A percentile compares a stretch with the other conserved stretches of the same genome.
phyloP scores from a whole-genome alignment of 2,113 vertebrate species.

The Ptyas mucosa region DNA sequence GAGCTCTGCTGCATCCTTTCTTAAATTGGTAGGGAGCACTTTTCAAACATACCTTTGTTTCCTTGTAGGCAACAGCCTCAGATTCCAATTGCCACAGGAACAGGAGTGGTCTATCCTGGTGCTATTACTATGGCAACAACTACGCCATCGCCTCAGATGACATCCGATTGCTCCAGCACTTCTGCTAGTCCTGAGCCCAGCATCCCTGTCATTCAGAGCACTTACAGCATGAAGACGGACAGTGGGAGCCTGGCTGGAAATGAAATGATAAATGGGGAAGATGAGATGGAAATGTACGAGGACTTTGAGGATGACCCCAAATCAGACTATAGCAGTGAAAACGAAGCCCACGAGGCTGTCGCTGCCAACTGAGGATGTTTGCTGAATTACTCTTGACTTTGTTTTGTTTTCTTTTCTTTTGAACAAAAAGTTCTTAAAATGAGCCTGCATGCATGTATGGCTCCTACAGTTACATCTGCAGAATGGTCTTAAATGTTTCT shows the following conservation, averaged over 20 bases:
- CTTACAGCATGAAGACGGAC: slow-evolving; percentile 95
- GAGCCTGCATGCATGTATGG: slow-evolving; percentile 97
- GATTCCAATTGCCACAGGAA: slow-evolving; percentile 93
- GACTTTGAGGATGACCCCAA: slow-evolving; percentile 99
- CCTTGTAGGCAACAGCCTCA: slow-evolving; percentile 86
- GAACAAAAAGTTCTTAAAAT: slow-evolving; percentile 78
- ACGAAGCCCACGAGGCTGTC: slow-evolving; percentile 92
- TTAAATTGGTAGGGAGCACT: slow-evolving; percentile 8
- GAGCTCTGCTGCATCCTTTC: not conserved
- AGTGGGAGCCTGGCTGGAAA: slow-evolving; percentile 79
- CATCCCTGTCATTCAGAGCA: slow-evolving; percentile 98
- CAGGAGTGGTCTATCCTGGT: slow-evolving; percentile 94
- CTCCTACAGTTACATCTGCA: slow-evolving; percentile 90
- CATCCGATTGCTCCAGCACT: slow-evolving; percentile 97
- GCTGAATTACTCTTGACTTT: slow-evolving; percentile 73
- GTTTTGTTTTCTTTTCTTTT: slow-evolving; percentile 55
- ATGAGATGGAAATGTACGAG: slow-evolving; percentile 98
- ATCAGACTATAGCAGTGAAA: slow-evolving; percentile 99
- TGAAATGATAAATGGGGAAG: slow-evolving; percentile 88
- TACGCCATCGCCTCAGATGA: slow-evolving; percentile 97
- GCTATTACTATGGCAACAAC: slow-evolving; percentile 94
- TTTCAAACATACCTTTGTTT: slow-evolving; percentile 29
- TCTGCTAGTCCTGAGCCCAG: slow-evolving; percentile 96
- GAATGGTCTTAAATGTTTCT: slow-evolving; percentile 99
- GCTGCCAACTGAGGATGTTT: slow-evolving; percentile 89